A percentile compares a stretch with the other conserved stretches of the same genome.
These are phyloP conservation scores for Lycocerus yunnanus DNA, from an alignment of 2,888 invertebrate genomes.

Conservation along the genomic window DNA sequence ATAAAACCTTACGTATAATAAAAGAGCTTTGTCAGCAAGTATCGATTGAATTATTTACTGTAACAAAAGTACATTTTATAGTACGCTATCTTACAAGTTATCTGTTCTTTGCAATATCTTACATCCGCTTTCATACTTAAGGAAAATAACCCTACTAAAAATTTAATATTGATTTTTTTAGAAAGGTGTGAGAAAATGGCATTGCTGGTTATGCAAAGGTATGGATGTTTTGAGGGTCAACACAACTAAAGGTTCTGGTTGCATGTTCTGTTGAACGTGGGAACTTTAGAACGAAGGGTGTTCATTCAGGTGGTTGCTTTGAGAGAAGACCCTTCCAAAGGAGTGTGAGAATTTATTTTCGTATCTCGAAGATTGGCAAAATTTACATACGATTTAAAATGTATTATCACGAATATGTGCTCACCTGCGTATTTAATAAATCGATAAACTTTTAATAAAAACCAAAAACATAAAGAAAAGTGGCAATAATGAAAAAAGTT, in stretches of 20 bases:
- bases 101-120: neutral
- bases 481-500: neutral
- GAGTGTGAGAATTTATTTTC: conserved; percentile 22
- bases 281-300: conserved; percentile 18
- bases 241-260: conserved; percentile 11
- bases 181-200: conserved; percentile 2
- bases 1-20: neutral
- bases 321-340: conserved; percentile 21
- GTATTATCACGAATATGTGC: neutral
- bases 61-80: neutral
- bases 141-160: neutral
- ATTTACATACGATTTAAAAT: neutral
- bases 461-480: neutral
- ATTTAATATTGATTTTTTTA: neutral
- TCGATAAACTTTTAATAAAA: neutral
- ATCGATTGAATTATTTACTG: conserved; percentile 2
- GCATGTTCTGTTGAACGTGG: conserved; percentile 27
- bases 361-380: neutral
- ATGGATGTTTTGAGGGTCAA: neutral
- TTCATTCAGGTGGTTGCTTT: conserved; percentile 23
- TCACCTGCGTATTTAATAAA: neutral
- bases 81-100: neutral
- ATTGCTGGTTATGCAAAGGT: neutral
- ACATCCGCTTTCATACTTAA: neutral
- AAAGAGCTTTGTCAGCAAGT: neutral